These are phyloP conservation scores for Argyresthia goedartella DNA, from an alignment of 2,888 invertebrate genomes.

Conservation along the genomic window DNA sequence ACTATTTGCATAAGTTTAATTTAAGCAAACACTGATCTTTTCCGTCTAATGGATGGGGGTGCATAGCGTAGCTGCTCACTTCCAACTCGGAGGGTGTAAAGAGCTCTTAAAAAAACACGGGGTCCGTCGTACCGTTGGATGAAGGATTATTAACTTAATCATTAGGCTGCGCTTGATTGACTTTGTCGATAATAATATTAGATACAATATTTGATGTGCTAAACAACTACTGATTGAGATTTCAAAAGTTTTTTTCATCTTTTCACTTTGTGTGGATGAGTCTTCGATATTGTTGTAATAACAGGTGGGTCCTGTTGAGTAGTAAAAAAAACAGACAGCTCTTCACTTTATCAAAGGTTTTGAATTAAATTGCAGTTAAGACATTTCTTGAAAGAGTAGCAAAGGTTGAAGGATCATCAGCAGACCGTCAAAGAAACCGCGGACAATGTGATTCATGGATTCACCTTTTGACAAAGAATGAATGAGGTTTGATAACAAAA, in stretches of 20 bases:
- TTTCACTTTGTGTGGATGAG: no score
- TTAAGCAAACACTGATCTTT: conserved; percentile 1
- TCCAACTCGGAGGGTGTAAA: neutral
- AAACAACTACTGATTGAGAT: no score
- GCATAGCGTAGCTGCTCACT: neutral
- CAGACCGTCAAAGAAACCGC: no score
- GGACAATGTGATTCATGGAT: neutral
- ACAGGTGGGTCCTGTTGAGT: no score
- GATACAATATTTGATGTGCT: no score
- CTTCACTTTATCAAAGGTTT: no score
- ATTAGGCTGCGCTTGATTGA: conserved; percentile 1
- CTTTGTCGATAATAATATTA: neutral
- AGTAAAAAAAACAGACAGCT: no score
- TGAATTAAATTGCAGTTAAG: no score
- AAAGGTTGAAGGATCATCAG: no score
- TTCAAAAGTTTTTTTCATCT: no score
- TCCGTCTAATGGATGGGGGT: neutral
- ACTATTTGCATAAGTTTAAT: conserved; percentile 3
- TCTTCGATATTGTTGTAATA: no score
- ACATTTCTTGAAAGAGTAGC: no score
- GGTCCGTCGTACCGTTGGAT: conserved; percentile 9
- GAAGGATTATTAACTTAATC: conserved; percentile 7
- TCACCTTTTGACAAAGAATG: neutral
- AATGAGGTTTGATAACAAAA: conserved; percentile 3
- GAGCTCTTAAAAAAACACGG: neutral